Evolutionary conservation across 1,140 invertebrate genomes (phyloP).

Genomic region (Cryptotermes secundus): DNA sequence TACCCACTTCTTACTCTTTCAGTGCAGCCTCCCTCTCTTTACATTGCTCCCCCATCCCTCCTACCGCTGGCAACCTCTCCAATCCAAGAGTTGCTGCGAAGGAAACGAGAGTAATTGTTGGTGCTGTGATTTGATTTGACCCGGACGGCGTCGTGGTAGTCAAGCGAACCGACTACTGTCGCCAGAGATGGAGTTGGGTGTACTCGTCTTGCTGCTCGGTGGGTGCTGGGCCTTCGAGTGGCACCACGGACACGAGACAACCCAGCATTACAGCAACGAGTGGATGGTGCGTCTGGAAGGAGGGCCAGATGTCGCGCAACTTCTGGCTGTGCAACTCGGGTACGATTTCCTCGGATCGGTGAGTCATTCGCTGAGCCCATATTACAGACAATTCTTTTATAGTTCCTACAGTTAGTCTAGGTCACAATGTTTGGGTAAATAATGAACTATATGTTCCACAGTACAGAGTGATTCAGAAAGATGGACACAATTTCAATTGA

Average conservation of each 20-base stretch:
- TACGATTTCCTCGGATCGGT: slow-evolving; percentile 56
- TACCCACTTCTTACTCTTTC: not conserved
- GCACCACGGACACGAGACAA: slow-evolving; percentile 37
- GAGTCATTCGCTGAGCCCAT: slow-evolving; percentile 37
- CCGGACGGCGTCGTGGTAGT: not conserved
- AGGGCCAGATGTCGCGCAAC: slow-evolving; percentile 49
- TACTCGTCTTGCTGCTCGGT: not conserved
- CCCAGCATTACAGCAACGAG: slow-evolving; percentile 51
- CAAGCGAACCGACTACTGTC: not conserved
- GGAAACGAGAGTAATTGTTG: not conserved
- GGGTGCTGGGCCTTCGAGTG: not conserved
- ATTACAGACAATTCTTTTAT: too few relatives aligned
- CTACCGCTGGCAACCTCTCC: not conserved
- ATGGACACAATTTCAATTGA: too few relatives aligned
- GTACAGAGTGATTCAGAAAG: too few relatives aligned
- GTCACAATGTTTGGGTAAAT: too few relatives aligned
- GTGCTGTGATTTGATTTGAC: not conserved
- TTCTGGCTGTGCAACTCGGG: slow-evolving; percentile 52
- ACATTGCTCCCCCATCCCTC: not conserved
- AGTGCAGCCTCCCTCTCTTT: not conserved
- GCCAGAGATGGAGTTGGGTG: not conserved
- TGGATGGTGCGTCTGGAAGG: slow-evolving; percentile 58
- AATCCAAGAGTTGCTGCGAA: not conserved
- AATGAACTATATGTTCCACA: too few relatives aligned
- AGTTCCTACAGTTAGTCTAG: too few relatives aligned